Conservation (phyloP, 2,113 vertebrate species). For the Neotoma lepida region DNA sequence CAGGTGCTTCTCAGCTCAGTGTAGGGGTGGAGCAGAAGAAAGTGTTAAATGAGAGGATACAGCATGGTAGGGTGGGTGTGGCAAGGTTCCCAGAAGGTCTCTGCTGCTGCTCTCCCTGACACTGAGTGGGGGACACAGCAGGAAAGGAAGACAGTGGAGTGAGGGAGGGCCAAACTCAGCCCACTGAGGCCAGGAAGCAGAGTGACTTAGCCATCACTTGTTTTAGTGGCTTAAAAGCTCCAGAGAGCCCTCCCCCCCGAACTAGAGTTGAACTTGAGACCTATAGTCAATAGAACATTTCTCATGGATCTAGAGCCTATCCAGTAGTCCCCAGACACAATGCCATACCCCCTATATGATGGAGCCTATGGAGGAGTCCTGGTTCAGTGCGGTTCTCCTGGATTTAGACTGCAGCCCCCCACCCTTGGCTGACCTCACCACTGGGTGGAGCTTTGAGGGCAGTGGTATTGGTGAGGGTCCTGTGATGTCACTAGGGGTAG, state of each 20-base stretch:
- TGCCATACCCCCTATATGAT: background rate
- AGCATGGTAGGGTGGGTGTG: background rate
- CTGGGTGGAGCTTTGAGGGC: slow-evolving; percentile 55
- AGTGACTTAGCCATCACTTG: background rate
- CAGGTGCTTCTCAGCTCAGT: background rate
- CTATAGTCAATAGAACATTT: slow-evolving; percentile 10
- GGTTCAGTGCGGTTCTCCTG: background rate
- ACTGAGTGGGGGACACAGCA: background rate
- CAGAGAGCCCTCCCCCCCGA: slow-evolving; percentile 18
- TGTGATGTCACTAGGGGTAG: background rate
- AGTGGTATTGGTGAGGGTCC: background rate
- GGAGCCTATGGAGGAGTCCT: background rate
- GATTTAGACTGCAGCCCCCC: background rate
- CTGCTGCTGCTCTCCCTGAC: background rate
- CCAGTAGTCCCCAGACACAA: background rate
- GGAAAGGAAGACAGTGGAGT: background rate
- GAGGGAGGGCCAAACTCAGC: background rate
- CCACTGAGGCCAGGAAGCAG: background rate
- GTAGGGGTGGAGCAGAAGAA: background rate
- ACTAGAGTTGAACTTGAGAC: slow-evolving; percentile 34
- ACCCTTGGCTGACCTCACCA: background rate
- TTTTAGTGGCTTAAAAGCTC: background rate
- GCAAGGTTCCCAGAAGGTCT: background rate
- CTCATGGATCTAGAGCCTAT: background rate
- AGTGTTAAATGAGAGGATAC: background rate